phyloP scores from a whole-genome alignment of 2,113 vertebrate genomes.

The Theropithecus gelada region DNA sequence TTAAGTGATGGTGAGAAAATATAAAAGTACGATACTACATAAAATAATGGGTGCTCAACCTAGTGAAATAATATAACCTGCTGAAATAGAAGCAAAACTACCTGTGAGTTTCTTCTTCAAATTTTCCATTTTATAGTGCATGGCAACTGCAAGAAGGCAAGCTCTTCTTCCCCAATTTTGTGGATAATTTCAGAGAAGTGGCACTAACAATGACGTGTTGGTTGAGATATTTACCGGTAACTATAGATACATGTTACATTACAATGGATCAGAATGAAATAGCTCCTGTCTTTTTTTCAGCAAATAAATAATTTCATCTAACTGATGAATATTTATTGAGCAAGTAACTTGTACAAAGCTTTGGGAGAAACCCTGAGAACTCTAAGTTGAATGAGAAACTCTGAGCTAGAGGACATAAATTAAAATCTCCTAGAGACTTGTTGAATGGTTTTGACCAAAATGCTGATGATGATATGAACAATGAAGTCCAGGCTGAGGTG shows the following conservation, averaged over 20 bases:
- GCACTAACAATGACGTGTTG: background rate
- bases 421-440: background rate
- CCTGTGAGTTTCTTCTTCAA: background rate
- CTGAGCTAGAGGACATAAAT: background rate
- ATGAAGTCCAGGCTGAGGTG: too few species aligned
- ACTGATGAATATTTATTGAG: background rate
- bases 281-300: background rate
- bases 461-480: too few species aligned
- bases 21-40: background rate
- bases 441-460: too few species aligned
- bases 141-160: background rate
- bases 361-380: background rate
- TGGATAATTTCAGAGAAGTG: background rate
- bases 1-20: constrained; percentile 2
- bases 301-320: background rate
- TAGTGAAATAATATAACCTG: background rate
- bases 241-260: background rate
- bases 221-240: background rate
- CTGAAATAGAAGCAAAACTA: background rate
- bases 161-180: background rate
- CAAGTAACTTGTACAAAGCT: background rate
- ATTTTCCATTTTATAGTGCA: background rate
- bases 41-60: background rate
- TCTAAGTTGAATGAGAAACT: background rate
- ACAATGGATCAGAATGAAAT: background rate